phyloP scores from a whole-genome alignment of 2,888 invertebrate species.

The Lithodes maja region DNA sequence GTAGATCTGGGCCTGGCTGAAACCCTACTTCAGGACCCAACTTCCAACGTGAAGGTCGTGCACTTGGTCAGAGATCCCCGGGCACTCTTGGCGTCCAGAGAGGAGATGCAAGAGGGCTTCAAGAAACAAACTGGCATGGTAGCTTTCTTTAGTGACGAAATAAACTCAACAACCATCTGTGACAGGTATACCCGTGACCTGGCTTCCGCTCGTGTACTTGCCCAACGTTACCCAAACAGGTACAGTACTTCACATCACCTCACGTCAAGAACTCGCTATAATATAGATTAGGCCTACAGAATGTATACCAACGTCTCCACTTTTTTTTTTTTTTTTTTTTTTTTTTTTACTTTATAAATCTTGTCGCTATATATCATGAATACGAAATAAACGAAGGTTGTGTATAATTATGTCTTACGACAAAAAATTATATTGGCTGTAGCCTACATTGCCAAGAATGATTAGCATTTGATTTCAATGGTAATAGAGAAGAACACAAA shows the following conservation, averaged over 20 bases:
- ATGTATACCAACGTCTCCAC: too few relatives aligned
- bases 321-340: too few relatives aligned
- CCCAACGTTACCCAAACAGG: slow-evolving; percentile 1
- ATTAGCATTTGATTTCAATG: too few relatives aligned
- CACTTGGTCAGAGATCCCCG: slow-evolving; percentile 38
- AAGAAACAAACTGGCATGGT: neutral
- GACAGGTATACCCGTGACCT: neutral
- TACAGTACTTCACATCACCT: neutral
- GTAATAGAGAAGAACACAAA: too few relatives aligned
- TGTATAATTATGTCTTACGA: too few relatives aligned
- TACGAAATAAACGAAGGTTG: too few relatives aligned
- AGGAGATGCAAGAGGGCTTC: neutral
- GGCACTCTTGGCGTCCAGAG: slow-evolving; percentile 14
- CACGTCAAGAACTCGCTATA: too few relatives aligned
- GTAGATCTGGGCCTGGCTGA: neutral
- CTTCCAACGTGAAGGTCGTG: neutral
- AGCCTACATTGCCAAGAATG: too few relatives aligned
- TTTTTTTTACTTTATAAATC: too few relatives aligned
- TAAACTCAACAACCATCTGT: neutral
- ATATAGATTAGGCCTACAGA: too few relatives aligned
- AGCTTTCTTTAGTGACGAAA: neutral
- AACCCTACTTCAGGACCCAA: slow-evolving; percentile 2
- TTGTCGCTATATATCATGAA: too few relatives aligned
- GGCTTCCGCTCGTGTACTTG: slow-evolving; percentile 5
- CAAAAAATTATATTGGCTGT: too few relatives aligned